phyloP scores from a whole-genome alignment of 2,888 invertebrate species.

The Rhabditoides inermis region DNA sequence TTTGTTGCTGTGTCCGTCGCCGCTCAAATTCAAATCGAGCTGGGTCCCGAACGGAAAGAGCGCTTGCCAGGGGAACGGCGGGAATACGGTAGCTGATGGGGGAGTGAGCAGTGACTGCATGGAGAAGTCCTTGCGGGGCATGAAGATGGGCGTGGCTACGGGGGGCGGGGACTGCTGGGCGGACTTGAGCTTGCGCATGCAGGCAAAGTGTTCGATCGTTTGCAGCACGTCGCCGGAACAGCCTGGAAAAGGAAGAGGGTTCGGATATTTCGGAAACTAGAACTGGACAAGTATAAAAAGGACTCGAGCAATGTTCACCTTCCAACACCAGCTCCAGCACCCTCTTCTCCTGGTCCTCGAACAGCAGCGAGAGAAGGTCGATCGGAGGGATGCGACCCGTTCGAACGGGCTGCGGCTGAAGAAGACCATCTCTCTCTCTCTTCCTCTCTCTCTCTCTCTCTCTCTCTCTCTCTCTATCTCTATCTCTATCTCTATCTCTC shows the following conservation, averaged over 20 bases:
- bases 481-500: too few species aligned
- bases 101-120: too few species aligned
- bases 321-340: constrained; percentile 83
- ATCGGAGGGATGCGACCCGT: constrained; percentile 58
- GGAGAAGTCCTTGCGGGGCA: too few species aligned
- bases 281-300: background rate
- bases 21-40: too few species aligned
- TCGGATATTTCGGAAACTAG: background rate
- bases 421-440: too few species aligned
- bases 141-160: too few species aligned
- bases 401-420: background rate
- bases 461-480: too few species aligned
- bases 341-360: constrained; percentile 65
- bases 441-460: background rate
- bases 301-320: constrained; percentile 52
- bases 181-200: constrained; percentile 13
- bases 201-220: constrained; percentile 74
- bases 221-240: constrained; percentile 71
- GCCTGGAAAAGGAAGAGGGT: background rate
- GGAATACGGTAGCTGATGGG: too few species aligned
- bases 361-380: constrained; percentile 77
- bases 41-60: too few species aligned
- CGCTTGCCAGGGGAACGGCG: too few species aligned
- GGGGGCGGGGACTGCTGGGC: too few species aligned
- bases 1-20: too few species aligned